Evolutionary conservation across 2,797 vertebrate genomes (phyloP).

Genomic region (Gambelia wislizenii): DNA sequence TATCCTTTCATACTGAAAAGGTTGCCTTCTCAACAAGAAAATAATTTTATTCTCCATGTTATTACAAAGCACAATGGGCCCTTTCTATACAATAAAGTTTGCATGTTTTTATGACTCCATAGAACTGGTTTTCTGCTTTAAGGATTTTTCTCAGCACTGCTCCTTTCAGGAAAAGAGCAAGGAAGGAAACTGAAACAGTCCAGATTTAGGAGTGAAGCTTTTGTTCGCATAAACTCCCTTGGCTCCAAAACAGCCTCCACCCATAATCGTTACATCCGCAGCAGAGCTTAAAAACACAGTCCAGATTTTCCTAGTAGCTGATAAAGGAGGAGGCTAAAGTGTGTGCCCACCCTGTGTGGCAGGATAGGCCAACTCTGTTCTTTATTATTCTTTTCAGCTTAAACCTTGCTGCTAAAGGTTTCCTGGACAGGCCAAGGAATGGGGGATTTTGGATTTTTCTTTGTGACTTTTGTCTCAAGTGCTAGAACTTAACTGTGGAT

Average conservation of each 20-base stretch:
- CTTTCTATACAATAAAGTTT: conserved; percentile 51
- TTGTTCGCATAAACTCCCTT: conserved; percentile 89
- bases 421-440: neutral
- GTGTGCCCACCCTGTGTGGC: conserved; percentile 72
- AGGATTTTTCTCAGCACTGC: conserved; percentile 55
- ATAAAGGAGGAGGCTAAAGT: conserved; percentile 40
- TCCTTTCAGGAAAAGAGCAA: conserved; percentile 90
- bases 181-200: conserved; percentile 91
- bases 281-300: conserved; percentile 82
- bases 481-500: conserved; percentile 51
- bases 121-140: conserved; percentile 37
- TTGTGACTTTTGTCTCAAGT: conserved; percentile 18
- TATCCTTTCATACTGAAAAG: neutral
- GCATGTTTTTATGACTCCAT: conserved; percentile 32
- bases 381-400: conserved; percentile 8
- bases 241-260: conserved; percentile 88
- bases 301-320: conserved; percentile 49
- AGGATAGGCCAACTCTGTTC: neutral
- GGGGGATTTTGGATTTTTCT: neutral
- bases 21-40: neutral
- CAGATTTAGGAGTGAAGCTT: conserved; percentile 90
- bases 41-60: neutral
- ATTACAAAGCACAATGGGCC: conserved; percentile 41
- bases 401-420: conserved; percentile 10
- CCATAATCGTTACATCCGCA: conserved; percentile 89